Evolutionary conservation across 2,888 invertebrate genomes (phyloP), one percentile per base, ranked within the genome.

Genomic region (Caenorhabditis auriculariae): DNA sequence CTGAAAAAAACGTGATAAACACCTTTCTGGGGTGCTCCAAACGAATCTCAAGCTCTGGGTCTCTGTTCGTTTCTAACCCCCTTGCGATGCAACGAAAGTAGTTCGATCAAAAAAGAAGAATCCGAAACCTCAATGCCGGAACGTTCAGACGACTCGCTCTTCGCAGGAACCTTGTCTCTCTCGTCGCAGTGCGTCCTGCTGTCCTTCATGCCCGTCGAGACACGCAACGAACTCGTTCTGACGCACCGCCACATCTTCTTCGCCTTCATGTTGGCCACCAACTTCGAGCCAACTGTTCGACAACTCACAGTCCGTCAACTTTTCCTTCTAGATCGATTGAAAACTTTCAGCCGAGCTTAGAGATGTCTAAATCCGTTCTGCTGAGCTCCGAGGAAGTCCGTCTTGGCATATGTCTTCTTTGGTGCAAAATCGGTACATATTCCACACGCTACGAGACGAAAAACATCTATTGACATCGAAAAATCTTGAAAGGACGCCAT

Each of bases 341-440:
- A 50, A 17, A 23, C 29, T 53, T 60, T 35, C 39, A 64, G 64
- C 21, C 52, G 9, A 24, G 48, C 27, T 12, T 24, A 9, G 35
- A 32, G 4, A 15, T 53, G 1, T 37, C 57, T 4, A 12, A 26
- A 21, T 38, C 52, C 41, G 12, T 56, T 26, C 50, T 53, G 4
- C 47, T 54, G 17, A 61, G 72, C 24, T 7, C 60, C 2, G 72
- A 75, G 35, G 68, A 73, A 38, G 41, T 55, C 27, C 56, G 75
- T 35, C 56, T 76, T 1, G 21, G 72, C 7, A 43, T 65, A 32
- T 74, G 74, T 42, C 51, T 72, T 21, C 17, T 73, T 4, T 59
- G 72, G 15, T 66, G 65, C 12, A 53, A 61, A 49, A 47, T 68
- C 15, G 63, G 68, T 64, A 38, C 29, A 45, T 17, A 46, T 54